Evolutionary conservation across 2,113 vertebrate species (phyloP).

Genomic region (Gobiocypris rarus): DNA sequence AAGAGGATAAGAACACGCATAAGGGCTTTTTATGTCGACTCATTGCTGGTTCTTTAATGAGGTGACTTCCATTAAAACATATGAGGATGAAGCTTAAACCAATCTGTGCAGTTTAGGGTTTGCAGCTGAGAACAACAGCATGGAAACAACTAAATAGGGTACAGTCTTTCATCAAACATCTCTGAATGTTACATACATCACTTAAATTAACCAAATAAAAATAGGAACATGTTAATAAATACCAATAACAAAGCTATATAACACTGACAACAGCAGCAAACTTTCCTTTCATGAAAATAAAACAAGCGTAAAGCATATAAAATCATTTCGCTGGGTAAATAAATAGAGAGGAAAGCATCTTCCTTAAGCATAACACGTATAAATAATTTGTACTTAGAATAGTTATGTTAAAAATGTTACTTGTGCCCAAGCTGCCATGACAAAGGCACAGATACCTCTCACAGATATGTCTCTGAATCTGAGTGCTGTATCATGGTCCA

Average conservation of each 20-base stretch:
- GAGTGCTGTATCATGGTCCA: background rate
- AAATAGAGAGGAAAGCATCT: background rate
- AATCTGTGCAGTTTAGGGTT: background rate
- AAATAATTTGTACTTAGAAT: background rate
- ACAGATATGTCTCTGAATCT: conserved; percentile 7
- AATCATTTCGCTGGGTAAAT: conserved; percentile 1
- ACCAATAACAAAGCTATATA: conserved; percentile 19
- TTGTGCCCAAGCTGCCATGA: conserved; percentile 18
- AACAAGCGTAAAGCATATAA: background rate
- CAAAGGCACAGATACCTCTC: conserved; percentile 31
- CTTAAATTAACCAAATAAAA: background rate
- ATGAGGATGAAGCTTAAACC: background rate
- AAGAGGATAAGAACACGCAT: background rate
- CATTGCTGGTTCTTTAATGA: conserved; percentile 34
- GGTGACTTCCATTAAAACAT: conserved; percentile 19
- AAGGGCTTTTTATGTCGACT: background rate
- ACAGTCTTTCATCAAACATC: background rate
- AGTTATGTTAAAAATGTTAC: background rate
- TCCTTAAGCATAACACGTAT: background rate
- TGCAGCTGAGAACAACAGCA: background rate
- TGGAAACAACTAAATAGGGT: background rate
- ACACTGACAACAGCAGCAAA: conserved; percentile 13
- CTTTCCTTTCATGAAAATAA: background rate
- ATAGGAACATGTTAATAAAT: conserved; percentile 7
- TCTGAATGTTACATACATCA: background rate